phyloP scores from a whole-genome alignment of 2,888 invertebrate species.

The Chouioia cunea region DNA sequence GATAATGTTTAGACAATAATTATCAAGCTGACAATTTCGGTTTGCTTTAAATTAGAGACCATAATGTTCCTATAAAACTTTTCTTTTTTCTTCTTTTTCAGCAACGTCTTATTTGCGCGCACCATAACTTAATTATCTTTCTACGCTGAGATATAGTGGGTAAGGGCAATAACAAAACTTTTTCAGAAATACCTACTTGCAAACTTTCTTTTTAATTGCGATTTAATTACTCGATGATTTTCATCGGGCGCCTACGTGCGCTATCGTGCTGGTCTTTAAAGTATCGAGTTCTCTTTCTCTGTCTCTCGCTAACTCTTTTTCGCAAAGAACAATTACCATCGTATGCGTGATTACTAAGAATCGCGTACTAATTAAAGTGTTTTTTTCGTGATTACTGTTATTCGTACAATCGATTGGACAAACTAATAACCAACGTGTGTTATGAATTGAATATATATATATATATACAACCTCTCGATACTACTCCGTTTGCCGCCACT shows the following conservation, averaged over 20 bases:
- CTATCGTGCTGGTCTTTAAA: constrained; percentile 19
- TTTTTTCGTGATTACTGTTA: constrained; percentile 44
- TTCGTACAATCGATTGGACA: constrained; percentile 38
- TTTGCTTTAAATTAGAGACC: not conserved
- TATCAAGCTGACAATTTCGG: too few species aligned
- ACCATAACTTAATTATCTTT: not conserved
- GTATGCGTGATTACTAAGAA: constrained; percentile 27
- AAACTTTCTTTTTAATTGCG: constrained; percentile 40
- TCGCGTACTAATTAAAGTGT: constrained; percentile 34
- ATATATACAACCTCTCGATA: too few species aligned
- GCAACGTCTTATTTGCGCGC: not conserved
- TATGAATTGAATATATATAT: constrained; percentile 39
- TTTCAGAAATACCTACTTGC: constrained; percentile 21
- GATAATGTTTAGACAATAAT: too few species aligned
- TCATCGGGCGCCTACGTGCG: not conserved
- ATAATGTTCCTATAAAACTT: constrained; percentile 35
- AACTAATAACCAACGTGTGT: constrained; percentile 28
- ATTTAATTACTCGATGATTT: constrained; percentile 34
- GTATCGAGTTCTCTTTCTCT: constrained; percentile 24
- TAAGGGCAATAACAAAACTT: constrained; percentile 6
- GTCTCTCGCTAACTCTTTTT: constrained; percentile 2
- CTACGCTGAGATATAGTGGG: not conserved
- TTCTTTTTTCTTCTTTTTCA: constrained; percentile 11
- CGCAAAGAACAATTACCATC: constrained; percentile 22
- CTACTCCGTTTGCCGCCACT: not conserved